Evolutionary conservation across 30 jellyfish, hydroid and myxozoan genomes (phyloP), one percentile per base, ranked within the genome.

Genomic region (Pelagia noctiluca): DNA sequence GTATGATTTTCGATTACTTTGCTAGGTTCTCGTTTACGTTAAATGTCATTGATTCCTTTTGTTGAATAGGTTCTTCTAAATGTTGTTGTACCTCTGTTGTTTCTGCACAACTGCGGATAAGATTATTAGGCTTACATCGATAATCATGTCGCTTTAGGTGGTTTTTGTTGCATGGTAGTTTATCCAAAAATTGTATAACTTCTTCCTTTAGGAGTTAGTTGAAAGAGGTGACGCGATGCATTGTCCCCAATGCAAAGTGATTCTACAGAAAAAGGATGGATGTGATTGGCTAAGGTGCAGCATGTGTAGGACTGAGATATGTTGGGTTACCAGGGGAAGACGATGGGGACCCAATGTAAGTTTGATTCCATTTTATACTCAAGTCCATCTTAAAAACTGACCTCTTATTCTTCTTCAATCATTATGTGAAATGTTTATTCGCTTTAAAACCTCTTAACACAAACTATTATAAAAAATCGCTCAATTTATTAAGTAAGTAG

Each of bases 321-420:
- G 98, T 62, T 91, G 98, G 98, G 98, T 96, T 10, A 91, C 98
- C 16, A 91, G 80, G 38, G 98, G 98, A 23, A 82, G 93, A 48
- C 87, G 98, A 65, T 91, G 98, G 98, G 98, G 98, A 0, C 98
- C 98, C 3, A 64, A 80, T 87, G 98, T 71, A 42, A 3, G 91
- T 53, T 16, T 24, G 0, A 1, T 7, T 71, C 36, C 8, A 5
- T 8, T 4, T 60, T 60, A 26, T 60, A 60, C 10, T 5, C 30
- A 60, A n/a, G n/a, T n/a, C n/a, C n/a, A n/a, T n/a, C n/a, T n/a
- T n/a, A n/a, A n/a, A n/a, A n/a, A n/a, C n/a, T n/a, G n/a, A n/a
- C n/a, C n/a, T n/a, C n/a, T n/a, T n/a, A n/a, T n/a, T n/a, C n/a
- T n/a, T n/a, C n/a, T n/a, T n/a, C n/a, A n/a, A n/a, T n/a, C n/a